Evolutionary conservation across 2,888 invertebrate genomes (phyloP).

Genomic region (Lissocephala sabroskyi): DNA sequence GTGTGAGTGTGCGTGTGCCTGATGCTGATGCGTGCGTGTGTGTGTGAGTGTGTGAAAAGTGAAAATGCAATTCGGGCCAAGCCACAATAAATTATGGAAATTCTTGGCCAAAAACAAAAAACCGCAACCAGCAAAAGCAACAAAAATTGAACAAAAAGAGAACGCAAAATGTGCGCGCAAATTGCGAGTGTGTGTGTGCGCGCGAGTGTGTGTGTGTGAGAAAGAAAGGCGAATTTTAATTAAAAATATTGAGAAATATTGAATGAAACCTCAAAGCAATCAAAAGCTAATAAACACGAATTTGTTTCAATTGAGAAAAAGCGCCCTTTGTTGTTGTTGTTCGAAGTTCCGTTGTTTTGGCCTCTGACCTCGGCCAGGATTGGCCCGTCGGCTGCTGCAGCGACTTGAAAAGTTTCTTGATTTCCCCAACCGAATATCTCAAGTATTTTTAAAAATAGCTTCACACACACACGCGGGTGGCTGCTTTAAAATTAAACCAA

Average conservation of each 20-base stretch:
- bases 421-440: background rate
- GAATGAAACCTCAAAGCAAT: background rate
- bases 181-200: background rate
- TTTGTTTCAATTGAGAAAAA: background rate
- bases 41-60: slow-evolving; percentile 30
- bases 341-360: background rate
- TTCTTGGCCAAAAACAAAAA: slow-evolving; percentile 34
- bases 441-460: background rate
- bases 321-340: background rate
- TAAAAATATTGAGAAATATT: slow-evolving; percentile 1
- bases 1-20: slow-evolving; percentile 10
- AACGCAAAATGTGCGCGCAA: background rate
- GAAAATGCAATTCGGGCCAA: slow-evolving; percentile 53
- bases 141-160: background rate
- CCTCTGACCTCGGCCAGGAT: no score
- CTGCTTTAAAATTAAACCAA: no score
- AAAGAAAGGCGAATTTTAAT: slow-evolving; percentile 9
- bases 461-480: no score
- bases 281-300: background rate
- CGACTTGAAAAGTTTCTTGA: background rate
- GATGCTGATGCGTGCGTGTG: background rate
- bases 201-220: background rate
- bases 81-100: slow-evolving; percentile 31
- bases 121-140: slow-evolving; percentile 9
- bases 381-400: background rate